phyloP scores from a whole-genome alignment of 2,888 invertebrate genomes.

The Isotomurus palustris region DNA sequence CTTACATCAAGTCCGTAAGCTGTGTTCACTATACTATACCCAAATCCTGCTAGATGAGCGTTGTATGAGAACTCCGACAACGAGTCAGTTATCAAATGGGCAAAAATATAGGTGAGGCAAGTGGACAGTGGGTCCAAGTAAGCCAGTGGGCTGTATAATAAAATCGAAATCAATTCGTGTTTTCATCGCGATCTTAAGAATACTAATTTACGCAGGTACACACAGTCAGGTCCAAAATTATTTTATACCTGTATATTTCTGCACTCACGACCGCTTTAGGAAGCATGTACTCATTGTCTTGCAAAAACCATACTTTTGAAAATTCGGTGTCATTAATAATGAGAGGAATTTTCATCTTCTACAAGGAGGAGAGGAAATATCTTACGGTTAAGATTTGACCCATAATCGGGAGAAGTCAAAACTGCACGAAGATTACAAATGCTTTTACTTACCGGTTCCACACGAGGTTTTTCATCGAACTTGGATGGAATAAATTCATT shows the following conservation, averaged over 20 bases:
- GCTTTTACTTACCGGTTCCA: conserved; percentile 55
- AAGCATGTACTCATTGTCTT: conserved; percentile 81
- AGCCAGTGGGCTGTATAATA: conserved; percentile 71
- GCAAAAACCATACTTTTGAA: conserved; percentile 85
- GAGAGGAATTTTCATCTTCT: conserved; percentile 12
- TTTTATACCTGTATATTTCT: conserved; percentile 72
- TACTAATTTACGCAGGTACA: too few relatives aligned
- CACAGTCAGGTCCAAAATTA: too few relatives aligned
- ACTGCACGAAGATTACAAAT: too few relatives aligned
- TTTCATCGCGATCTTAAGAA: too few relatives aligned
- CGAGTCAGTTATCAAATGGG: conserved; percentile 73
- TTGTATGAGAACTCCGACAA: conserved; percentile 89
- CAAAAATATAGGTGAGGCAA: conserved; percentile 77
- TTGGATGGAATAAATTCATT: conserved; percentile 89
- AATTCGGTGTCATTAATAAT: conserved; percentile 72
- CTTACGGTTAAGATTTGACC: too few relatives aligned
- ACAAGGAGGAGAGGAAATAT: too few relatives aligned
- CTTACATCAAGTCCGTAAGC: conserved; percentile 82
- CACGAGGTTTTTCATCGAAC: conserved; percentile 63
- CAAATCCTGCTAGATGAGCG: conserved; percentile 82
- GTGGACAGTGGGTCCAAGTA: conserved; percentile 78
- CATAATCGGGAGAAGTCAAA: too few relatives aligned
- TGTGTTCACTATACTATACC: conserved; percentile 69
- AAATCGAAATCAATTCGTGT: too few relatives aligned
- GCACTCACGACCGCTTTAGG: conserved; percentile 81